Base-by-base conservation (phyloP, 2,797 vertebrate genomes). In the Propithecus perrieri region DNA sequence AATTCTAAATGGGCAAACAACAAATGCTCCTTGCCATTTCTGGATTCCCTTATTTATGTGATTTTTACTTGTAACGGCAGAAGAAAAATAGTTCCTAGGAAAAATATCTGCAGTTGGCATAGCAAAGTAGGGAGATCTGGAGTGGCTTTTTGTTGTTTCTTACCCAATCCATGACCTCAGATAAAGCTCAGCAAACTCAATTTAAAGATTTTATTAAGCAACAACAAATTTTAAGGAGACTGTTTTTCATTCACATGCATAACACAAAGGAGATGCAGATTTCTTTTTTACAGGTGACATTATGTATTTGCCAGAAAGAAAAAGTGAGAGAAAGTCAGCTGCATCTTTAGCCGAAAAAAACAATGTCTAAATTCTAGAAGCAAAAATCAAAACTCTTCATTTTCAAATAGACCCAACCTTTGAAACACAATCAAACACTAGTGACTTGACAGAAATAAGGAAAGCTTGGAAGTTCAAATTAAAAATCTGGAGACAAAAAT, bases 371-470 rank as follows among this genome's bases (percentile, higher is more conserved):
- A 95, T 94, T 97, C 79, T 71, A 75, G 92, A 94, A 94, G 92
- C 81, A 80, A 80, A 97, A 97, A 97, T 96, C 96, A 96, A 97
- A 98, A 96, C 95, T 96, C 69, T 91, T 93, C 91, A 90, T 57
- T 96, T 96, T 85, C 57, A 96, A 91, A 94, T 18, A 94, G 86
- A 97, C n/a, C 38, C 65, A 95, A 59, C 33, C 93, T 84, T 88
- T n/a, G 17, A 87, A 89, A 83, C 63, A 46, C 91, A 91, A 92
- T 41, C 90, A 78, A 26, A 79, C 80, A 43, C 61, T 20, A n/a
- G 78, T 22, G 61, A 93, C 72, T 71, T 89, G 95, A 96, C 80
- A 94, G 98, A 84, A 92, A 78, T 35, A n/a, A 79, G 71, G 61
- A 43, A 75, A 78, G 69, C 95, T 65, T 65, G 59, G 85, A 81